A percentile compares a stretch with the other conserved stretches of the same genome.
These are phyloP conservation scores for Harmothoe impar DNA, from an alignment of 2,888 invertebrate genomes.

Conservation along the genomic window DNA sequence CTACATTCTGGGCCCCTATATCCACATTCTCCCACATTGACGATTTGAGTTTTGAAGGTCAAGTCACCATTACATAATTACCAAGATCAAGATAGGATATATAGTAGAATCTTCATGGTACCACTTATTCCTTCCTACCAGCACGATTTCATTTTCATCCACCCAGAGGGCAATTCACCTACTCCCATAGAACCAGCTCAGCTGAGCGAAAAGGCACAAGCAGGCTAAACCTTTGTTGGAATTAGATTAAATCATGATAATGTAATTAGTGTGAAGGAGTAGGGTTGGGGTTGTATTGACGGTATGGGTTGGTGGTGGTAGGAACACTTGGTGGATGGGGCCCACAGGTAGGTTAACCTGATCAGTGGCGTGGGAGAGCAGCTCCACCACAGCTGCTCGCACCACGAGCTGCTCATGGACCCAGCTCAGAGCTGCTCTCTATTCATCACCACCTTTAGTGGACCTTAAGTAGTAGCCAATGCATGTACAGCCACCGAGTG, in stretches of 20 bases:
- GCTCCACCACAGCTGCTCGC: neutral
- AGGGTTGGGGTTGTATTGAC: neutral
- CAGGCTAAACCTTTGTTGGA: neutral
- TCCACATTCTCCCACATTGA: too few species aligned
- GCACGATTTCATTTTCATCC: too few species aligned
- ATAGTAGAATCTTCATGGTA: too few species aligned
- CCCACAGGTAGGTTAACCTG: constrained; percentile 7
- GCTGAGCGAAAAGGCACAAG: neutral
- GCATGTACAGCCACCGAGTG: too few species aligned
- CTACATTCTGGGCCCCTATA: too few species aligned
- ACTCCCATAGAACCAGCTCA: neutral
- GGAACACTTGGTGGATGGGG: neutral
- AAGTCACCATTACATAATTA: too few species aligned
- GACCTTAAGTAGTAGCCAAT: too few species aligned
- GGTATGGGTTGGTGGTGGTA: too few species aligned
- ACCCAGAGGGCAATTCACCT: neutral
- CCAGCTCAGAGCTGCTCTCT: neutral
- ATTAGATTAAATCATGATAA: neutral
- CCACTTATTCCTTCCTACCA: too few species aligned
- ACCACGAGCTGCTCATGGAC: neutral
- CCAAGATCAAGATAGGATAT: too few species aligned
- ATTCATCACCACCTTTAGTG: too few species aligned
- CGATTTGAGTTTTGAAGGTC: too few species aligned
- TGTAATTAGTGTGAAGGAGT: constrained; percentile 21
- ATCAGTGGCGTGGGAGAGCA: neutral